Base-by-base conservation (phyloP, 2,113 vertebrate species). In the Amazona vittata region DNA sequence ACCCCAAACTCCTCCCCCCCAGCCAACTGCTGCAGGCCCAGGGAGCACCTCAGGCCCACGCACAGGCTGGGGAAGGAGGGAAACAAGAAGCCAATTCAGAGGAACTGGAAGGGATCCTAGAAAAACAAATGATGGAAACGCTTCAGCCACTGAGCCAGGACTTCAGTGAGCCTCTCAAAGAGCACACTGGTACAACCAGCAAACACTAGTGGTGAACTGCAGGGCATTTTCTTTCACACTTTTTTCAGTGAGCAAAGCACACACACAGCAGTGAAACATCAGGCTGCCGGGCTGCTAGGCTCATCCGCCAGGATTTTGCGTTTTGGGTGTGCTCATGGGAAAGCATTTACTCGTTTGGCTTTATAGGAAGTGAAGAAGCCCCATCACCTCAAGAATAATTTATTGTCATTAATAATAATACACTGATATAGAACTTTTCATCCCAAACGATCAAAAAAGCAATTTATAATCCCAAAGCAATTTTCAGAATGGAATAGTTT, bases 91-190 rank as follows among this genome's bases (percentile, higher is more conserved):
- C 90, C 39, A 18, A 98, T 98, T 98, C 97, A 98, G 97, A 93
- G 86, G 95, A 91, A 47, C 96, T 98, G 98, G 98, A 99, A 98
- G 93, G 97, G 96, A 96, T 97, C 97, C 97, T 98, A 97, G 93
- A 97, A 98, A 99, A 98, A 98, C 97, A 99, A 98, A 98, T 33
- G 29, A 74, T 96, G 97, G 97, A 98, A 98, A 97, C 33, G 71
- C 96, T 98, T 98, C 96, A 97, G 97, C 86, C 92, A 97, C 96
- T 81, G 87, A 97, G 98, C 96, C 79, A 71, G 87, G 97, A 97
- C 98, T 53, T 98, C 97, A 98, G 95, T 59, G 71, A 98, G 93
- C 90, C 96, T 98, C 98, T 99, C 97, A 98, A 98, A 99, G 98
- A 98, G 89, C 83, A 96, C 94, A 98, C 92, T 98, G 98, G 99